A percentile compares a stretch with the other conserved stretches of the same genome.
These are phyloP conservation scores for Hemichromis elongatus DNA, from an alignment of 2,113 vertebrate species.

Conservation along the genomic window DNA sequence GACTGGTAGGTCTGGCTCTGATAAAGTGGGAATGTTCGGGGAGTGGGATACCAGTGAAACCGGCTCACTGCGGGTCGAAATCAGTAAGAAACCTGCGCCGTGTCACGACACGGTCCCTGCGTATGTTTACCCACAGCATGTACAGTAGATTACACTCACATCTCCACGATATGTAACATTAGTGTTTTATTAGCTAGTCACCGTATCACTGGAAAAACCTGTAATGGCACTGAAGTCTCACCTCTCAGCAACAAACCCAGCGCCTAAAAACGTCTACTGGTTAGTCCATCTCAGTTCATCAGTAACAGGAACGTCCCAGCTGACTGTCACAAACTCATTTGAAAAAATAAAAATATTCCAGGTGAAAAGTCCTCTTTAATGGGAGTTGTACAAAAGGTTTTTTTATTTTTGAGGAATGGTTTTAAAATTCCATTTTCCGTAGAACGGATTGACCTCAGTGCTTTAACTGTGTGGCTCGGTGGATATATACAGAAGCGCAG, in stretches of 20 bases:
- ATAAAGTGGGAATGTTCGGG: constrained; percentile 28
- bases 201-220: neutral
- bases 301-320: neutral
- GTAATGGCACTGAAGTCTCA: fast-evolving
- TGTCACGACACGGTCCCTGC: neutral
- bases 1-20: neutral
- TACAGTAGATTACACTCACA: too few species aligned
- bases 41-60: neutral
- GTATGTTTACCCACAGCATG: neutral
- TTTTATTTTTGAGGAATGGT: neutral
- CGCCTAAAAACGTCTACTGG: too few species aligned
- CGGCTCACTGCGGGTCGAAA: neutral
- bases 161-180: neutral
- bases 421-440: neutral
- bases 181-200: neutral
- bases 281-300: neutral
- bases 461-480: neutral
- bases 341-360: neutral
- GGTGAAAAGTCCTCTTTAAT: neutral
- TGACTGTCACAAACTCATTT: neutral
- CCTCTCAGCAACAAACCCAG: neutral
- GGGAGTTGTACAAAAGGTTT: neutral
- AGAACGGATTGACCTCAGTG: neutral
- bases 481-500: neutral
- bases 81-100: neutral